Base-by-base conservation (phyloP, 2,888 invertebrate species). In the Brachyptera risi region DNA sequence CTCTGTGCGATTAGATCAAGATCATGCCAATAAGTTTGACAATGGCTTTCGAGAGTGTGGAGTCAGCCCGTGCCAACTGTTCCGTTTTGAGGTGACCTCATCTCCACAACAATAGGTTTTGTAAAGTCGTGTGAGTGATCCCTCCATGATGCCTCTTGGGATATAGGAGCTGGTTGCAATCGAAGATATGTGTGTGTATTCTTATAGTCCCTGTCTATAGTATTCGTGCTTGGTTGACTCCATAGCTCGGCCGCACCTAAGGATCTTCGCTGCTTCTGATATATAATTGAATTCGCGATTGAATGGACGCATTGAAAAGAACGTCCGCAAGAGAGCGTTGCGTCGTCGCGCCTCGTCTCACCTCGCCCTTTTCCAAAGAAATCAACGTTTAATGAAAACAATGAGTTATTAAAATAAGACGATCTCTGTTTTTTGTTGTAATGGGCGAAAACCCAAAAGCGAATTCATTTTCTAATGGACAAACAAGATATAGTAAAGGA, bases 241-340 rank as follows among this genome's bases (percentile, higher is more conserved):
- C 23, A 5, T 3, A 1, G 19, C 35, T 19, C 35, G 35, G 23
- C 54, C 54, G 35, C 54, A 37, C 54, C 54, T 54, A 21, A 35
- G 54, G 54, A 54, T 54, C 54, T 54, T 35, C 54, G 54, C 54
- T 54, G 31, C 54, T 54, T 37, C 37, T 37, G 54, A 38, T n/a
- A n/a, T n/a, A n/a, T 54, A 54, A 54, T 54, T 54, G 54, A 54
- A 54, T 54, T 54, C 54, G 54, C 54, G 54, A 54, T 54, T 54
- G 54, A 54, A 54, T 54, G 54, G 54, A 54, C 54, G 17, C 37
- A 37, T 15, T 54, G 54, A 54, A 54, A 54, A 54, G 54, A 54
- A 54, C 54, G 54, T 9, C 37, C 35, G 54, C 54, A 21, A 47
- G 47, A 47, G 47, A 24, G 37, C 54, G 23, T 17, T 54, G 54